phyloP scores from a whole-genome alignment of 1,140 invertebrate genomes.

The Vollenhovia emeryi region DNA sequence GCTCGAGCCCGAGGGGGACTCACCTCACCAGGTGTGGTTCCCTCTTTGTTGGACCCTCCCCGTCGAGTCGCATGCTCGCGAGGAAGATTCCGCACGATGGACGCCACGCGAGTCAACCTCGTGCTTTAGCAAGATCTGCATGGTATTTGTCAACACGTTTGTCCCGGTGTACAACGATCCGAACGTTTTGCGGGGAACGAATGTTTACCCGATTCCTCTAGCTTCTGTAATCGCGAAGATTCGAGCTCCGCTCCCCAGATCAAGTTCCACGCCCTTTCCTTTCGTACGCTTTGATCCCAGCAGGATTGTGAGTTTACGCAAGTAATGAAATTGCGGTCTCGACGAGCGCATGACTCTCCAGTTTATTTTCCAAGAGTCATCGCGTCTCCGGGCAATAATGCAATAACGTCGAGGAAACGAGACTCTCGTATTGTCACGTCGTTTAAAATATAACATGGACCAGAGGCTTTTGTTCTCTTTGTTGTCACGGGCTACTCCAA shows the following conservation, averaged over 20 bases:
- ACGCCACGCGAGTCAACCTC: neutral
- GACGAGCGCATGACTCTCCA: neutral
- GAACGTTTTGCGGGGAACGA: neutral
- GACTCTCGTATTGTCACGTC: neutral
- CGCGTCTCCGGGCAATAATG: neutral
- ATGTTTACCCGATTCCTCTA: neutral
- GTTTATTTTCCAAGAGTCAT: neutral
- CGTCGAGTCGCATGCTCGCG: neutral
- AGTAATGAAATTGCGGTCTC: neutral
- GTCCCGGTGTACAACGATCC: neutral
- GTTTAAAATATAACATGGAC: conserved; percentile 4
- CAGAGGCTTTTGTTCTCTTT: neutral
- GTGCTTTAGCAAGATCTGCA: neutral
- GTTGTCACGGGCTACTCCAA: neutral
- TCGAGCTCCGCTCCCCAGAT: too few relatives aligned
- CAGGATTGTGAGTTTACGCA: neutral
- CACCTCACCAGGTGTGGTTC: neutral
- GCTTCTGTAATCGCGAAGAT: neutral
- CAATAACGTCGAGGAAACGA: neutral
- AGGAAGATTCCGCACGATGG: neutral
- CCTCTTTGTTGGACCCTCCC: neutral
- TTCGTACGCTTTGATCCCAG: neutral
- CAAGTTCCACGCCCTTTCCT: too few relatives aligned
- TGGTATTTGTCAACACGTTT: too few relatives aligned
- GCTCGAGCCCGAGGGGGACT: neutral